These are phyloP conservation scores for Galeruca laticollis DNA, from an alignment of 2,888 invertebrate genomes.

Conservation along the genomic window DNA sequence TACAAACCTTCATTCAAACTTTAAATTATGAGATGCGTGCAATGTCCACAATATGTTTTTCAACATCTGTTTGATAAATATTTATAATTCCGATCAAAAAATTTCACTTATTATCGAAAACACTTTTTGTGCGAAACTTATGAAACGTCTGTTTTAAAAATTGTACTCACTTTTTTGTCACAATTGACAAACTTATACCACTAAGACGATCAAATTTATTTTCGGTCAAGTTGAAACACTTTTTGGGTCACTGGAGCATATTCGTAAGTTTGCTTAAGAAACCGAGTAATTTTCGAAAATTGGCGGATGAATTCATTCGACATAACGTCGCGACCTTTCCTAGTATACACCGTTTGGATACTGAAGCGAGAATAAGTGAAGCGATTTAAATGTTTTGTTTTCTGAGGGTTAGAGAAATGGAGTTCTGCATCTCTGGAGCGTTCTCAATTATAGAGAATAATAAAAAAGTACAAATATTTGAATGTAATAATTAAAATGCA, in stretches of 20 bases:
- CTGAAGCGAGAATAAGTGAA: neutral
- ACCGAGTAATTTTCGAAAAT: neutral
- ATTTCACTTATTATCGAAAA: neutral
- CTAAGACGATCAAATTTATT: too few species aligned
- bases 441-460: neutral
- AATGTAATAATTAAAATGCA: too few species aligned
- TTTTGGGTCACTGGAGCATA: neutral
- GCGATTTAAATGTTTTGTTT: constrained; percentile 4
- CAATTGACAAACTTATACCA: too few species aligned
- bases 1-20: constrained; percentile 6
- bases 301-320: neutral
- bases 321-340: constrained; percentile 8
- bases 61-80: too few species aligned
- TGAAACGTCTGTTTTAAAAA: neutral
- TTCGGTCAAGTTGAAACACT: neutral
- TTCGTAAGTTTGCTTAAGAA: neutral
- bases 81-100: neutral
- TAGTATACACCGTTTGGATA: neutral
- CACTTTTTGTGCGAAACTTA: neutral
- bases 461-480: too few species aligned
- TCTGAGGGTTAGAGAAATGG: neutral
- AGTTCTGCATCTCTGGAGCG: neutral
- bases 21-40: neutral
- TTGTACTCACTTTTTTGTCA: neutral
- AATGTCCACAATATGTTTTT: neutral